A percentile compares a stretch with the other conserved stretches of the same genome.
Conservation (phyloP, 2,113 vertebrate genomes). For the Grallaria varia region DNA sequence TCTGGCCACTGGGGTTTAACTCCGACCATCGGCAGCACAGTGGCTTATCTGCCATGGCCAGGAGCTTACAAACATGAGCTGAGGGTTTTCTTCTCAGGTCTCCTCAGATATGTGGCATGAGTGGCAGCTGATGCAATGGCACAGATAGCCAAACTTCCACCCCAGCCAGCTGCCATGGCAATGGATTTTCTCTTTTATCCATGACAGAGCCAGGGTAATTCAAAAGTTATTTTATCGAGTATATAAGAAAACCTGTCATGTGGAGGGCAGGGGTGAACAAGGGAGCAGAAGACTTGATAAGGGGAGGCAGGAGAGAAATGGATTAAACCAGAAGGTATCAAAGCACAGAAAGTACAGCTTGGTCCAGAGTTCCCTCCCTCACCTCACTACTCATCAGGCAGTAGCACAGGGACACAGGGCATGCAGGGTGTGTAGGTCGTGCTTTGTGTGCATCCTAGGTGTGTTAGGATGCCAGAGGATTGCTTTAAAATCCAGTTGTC, state of each 20-base stretch:
- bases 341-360: background rate
- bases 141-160: background rate
- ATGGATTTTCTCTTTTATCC: background rate
- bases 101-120: background rate
- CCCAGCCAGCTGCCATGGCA: background rate
- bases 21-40: background rate
- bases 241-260: background rate
- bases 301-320: background rate
- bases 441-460: background rate
- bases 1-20: background rate
- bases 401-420: fast-evolving
- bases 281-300: background rate
- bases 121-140: background rate
- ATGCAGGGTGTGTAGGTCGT: fast-evolving
- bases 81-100: background rate
- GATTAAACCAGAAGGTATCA: background rate
- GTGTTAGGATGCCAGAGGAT: fast-evolving
- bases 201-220: background rate
- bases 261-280: background rate
- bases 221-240: background rate
- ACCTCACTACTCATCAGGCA: fast-evolving
- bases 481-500: background rate
- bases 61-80: background rate
- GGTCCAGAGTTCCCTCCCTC: background rate
- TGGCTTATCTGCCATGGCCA: background rate